Conservation (phyloP, 23 tunicate genomes). For the Ascidia mentula region DNA sequence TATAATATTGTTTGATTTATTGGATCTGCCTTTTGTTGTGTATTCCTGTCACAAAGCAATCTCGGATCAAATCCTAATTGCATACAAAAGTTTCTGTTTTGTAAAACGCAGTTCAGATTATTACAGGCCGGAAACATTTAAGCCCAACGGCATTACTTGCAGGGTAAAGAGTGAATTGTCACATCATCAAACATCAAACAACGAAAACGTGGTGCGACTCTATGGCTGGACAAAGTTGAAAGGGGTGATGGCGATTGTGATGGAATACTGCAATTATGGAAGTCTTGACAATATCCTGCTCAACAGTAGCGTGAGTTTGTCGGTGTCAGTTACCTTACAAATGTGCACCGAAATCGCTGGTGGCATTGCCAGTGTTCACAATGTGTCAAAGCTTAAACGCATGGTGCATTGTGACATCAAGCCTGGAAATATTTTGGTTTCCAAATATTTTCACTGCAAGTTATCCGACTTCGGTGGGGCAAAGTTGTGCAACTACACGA, state of each 20-base stretch:
- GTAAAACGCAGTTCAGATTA: neutral
- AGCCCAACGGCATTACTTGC: too few relatives aligned
- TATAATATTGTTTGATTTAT: too few relatives aligned
- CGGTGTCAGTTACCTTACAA: neutral
- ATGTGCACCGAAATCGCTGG: conserved; percentile 2
- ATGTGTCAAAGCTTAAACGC: neutral
- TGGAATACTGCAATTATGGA: neutral
- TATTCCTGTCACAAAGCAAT: too few relatives aligned
- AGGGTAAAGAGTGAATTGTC: conserved; percentile 4
- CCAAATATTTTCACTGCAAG: neutral
- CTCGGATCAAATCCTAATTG: neutral
- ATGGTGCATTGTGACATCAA: conserved; percentile 16
- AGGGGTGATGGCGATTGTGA: neutral
- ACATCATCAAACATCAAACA: neutral
- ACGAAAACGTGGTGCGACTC: neutral
- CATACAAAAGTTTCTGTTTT: neutral
- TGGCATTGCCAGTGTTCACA: conserved; percentile 6
- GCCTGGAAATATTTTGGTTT: conserved; percentile 15
- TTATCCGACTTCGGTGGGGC: conserved; percentile 31
- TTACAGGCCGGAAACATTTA: neutral
- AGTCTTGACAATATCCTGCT: neutral
- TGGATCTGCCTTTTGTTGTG: too few relatives aligned
- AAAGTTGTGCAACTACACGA: conserved; percentile 7
- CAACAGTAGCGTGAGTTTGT: neutral
- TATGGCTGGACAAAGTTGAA: neutral